Base-by-base conservation (phyloP, 2,888 invertebrate species). In the Chrysolina oricalcia region DNA sequence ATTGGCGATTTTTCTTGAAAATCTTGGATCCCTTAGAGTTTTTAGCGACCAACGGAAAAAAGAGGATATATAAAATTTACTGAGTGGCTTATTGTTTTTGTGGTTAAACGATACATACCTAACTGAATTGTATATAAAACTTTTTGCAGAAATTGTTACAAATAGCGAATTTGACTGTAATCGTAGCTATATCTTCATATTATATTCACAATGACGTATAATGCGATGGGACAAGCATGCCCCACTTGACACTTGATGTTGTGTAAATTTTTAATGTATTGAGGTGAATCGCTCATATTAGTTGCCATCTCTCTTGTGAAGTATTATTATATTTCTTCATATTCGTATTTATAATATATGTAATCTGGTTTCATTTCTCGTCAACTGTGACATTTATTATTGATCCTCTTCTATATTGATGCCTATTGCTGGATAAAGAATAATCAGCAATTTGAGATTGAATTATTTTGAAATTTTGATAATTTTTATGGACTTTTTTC, bases 281-380 rank as follows among this genome's bases (percentile, higher is more conserved):
- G 50, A 50, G 50, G 50, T 50, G 50, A 50, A 50, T 50, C 50
- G 50, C 50, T 50, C 50, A 50, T 50, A 19, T 19, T 17, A 50
- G 50, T 50, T 53, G 53, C 53, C 53, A 53, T 21, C 53, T 48
- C n/a, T 48, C 17, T 48, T 53, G 19, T 53, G 21, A 53, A 53
- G 21, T 11, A 53, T 53, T 19, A 53, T 53, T 21, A 53, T 21
- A 53, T 53, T 53, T 21, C 19, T 53, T 53, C 53, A 21, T 21
- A 19, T 53, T 19, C 21, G 19, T 21, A 53, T 53, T 19, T 53
- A 53, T 21, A 35, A 8, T 35, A 5, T 53, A 53, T 53, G 19
- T 21, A 53, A 53, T 53, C 21, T 21, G 53, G 53, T 21, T 53
- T 53, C 10, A 53, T 21, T 53, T 53, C 17, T 11, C 21, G 11